Percentiles rank a stretch among this genome's conserved stretches.
phyloP scores from a whole-genome alignment of 2,113 vertebrate species.

The Phylloscopus whistleri region DNA sequence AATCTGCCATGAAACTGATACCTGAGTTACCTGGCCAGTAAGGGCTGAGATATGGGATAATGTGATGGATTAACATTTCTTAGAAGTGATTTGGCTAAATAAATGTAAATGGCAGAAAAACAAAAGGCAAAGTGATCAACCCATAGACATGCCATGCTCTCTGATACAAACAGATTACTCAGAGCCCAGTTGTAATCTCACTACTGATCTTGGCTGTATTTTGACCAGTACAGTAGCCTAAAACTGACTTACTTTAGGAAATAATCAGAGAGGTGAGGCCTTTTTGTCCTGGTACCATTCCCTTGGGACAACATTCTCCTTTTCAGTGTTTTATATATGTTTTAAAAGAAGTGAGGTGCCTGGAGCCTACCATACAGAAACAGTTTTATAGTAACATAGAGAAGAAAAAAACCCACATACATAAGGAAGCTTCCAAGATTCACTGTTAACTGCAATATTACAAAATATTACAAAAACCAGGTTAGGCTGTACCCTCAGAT shows the following conservation, averaged over 20 bases:
- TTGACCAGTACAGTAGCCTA: not conserved
- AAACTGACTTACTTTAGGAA: conserved; percentile 9
- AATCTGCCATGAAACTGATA: not conserved
- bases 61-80: conserved; percentile 21
- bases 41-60: not conserved
- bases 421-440: not conserved
- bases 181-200: not conserved
- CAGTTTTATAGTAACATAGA: not conserved
- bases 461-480: not conserved
- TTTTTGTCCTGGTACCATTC: not conserved
- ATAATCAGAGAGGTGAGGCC: not conserved
- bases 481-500: not conserved
- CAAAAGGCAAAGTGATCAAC: not conserved
- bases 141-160: not conserved
- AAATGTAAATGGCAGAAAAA: conserved; percentile 8
- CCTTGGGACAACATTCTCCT: not conserved
- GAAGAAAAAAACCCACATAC: not conserved
- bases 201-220: not conserved
- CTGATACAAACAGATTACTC: not conserved
- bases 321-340: not conserved
- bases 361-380: not conserved
- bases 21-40: not conserved
- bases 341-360: conserved; percentile 14
- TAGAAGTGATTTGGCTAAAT: conserved; percentile 1
- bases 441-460: not conserved